Conservation (phyloP, 2,113 vertebrate species). For the Pogona vitticeps region DNA sequence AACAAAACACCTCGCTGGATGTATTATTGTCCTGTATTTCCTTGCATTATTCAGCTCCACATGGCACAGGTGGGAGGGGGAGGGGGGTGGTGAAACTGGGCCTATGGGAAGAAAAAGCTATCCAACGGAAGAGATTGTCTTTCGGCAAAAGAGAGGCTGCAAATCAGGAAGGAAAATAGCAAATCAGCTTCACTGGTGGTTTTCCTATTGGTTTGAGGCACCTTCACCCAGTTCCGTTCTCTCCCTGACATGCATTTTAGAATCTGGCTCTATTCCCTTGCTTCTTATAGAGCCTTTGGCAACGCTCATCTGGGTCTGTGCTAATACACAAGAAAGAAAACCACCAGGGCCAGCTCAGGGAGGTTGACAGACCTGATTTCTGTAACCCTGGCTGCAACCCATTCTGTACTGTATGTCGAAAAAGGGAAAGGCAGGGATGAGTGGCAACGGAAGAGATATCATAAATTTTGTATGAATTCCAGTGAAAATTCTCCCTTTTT, state of each 20-base stretch:
- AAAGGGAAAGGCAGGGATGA: neutral
- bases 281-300: conserved; percentile 38
- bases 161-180: conserved; percentile 32
- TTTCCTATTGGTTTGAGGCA: conserved; percentile 20
- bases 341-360: neutral
- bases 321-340: conserved; percentile 35
- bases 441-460: conserved; percentile 18
- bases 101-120: neutral
- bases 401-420: conserved; percentile 45
- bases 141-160: conserved; percentile 35
- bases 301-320: conserved; percentile 45
- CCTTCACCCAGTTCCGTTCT: conserved; percentile 41
- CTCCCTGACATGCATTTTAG: conserved; percentile 33
- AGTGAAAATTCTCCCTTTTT: conserved; percentile 1
- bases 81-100: too few species aligned
- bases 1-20: too few species aligned
- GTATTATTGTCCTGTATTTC: neutral
- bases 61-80: neutral
- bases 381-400: conserved; percentile 23
- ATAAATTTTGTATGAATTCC: conserved; percentile 52
- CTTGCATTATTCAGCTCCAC: neutral
- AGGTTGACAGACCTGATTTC: conserved; percentile 48
- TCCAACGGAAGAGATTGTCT: neutral
- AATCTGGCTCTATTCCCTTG: conserved; percentile 4
- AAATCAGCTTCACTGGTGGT: conserved; percentile 14